Percentiles rank a stretch among this genome's conserved stretches.
Conservation (phyloP, 2,113 vertebrate species). For the Labeo catla region DNA sequence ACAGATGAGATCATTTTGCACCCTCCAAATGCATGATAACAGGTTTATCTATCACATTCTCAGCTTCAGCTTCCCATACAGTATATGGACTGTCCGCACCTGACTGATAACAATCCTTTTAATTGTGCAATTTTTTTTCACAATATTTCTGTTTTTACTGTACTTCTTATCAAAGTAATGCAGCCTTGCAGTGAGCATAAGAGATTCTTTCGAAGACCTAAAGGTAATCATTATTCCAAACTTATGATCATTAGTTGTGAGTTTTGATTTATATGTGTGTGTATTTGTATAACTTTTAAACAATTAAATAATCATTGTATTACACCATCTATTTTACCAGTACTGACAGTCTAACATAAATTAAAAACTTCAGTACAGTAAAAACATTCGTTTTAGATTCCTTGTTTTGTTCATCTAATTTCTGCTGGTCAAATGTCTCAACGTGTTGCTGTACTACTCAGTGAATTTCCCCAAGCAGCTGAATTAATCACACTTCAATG, state of each 20-base stretch:
- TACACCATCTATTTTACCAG: not conserved
- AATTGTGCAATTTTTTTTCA: too few species aligned
- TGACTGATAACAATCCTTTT: not conserved
- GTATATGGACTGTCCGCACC: not conserved
- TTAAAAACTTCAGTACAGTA: not conserved
- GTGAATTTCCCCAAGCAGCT: not conserved
- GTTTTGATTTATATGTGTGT: too few species aligned
- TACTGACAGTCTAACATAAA: not conserved
- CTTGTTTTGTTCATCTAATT: not conserved
- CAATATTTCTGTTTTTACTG: not conserved
- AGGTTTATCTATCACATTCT: not conserved
- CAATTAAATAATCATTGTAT: not conserved
- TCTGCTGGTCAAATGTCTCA: not conserved
- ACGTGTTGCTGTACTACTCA: not conserved
- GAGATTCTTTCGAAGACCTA: not conserved
- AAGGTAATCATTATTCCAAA: too few species aligned
- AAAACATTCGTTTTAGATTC: not conserved
- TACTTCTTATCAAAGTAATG: not conserved
- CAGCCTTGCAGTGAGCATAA: not conserved
- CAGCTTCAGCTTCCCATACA: not conserved
- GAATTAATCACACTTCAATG: slow-evolving; percentile 18
- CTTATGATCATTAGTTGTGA: too few species aligned
- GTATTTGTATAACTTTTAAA: too few species aligned
- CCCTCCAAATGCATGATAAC: not conserved
- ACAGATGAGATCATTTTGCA: not conserved